Evolutionary conservation across 2,888 invertebrate species (phyloP), one percentile per base, ranked within the genome.

Genomic region (Nineta flava): DNA sequence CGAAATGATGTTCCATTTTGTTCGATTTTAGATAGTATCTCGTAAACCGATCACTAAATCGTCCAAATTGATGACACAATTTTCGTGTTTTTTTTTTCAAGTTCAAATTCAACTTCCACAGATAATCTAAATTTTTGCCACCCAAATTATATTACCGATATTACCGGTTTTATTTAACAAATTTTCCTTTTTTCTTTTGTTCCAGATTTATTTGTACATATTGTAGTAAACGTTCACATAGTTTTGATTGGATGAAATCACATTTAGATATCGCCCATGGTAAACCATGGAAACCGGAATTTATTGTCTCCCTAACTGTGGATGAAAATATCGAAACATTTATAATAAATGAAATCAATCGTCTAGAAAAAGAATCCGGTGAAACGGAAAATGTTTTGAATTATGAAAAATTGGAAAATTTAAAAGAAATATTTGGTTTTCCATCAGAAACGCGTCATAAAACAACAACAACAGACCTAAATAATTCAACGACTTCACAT

Each of bases 191-290:
- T n/a, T 53, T 59, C 64, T 53, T 54, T 42, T 49, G 51, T 59
- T 61, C 35, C 60, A 80, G 81, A 55, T 81, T 73, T 71, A 68
- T 70, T 15, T 82, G 81, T 57, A 68, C 66, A 15, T 60, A 68
- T 2, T 82, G 82, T 58, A 66, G 71, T 1, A 76, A 74, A 57
- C 72, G 71, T 53, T 73, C 75, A 1, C 74, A 77, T 54, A 76
- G 75, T 56, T 71, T 68, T 52, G 66, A 63, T 2, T 69, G 73
- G 1, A 64, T 80, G 16, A 62, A 66, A 19, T 73, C 72, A 2
- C 81, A 82, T 58, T 72, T 74, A 52, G 54, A 56, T 9, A 66
- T 67, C 2, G 71, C 71, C 46, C 78, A 78, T 56, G 57, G 64
- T n/a, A 52, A 47, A 46, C 53, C 52, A 3, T 60, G 62, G 15